A percentile compares a stretch with the other conserved stretches of the same genome.
phyloP scores from a whole-genome alignment of 2,113 vertebrate species.

The Sander lucioperca region DNA sequence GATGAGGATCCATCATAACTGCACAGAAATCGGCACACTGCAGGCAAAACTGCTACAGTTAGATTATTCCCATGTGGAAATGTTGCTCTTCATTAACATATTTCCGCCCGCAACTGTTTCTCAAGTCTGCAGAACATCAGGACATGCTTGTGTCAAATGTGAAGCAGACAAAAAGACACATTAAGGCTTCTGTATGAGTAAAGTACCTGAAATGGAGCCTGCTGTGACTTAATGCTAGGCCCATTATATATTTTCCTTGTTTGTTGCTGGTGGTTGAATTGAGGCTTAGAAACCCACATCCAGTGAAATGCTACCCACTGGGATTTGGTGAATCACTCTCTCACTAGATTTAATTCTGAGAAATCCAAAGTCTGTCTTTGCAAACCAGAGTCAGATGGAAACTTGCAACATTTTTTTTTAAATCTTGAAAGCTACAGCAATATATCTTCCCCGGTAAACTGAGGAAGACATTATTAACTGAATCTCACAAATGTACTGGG shows the following conservation, averaged over 20 bases:
- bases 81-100: background rate
- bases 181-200: background rate
- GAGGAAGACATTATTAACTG: background rate
- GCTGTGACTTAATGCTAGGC: background rate
- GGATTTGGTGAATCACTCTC: background rate
- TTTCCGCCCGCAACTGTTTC: background rate
- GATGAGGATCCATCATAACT: background rate
- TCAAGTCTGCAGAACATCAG: background rate
- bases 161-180: background rate
- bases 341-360: conserved; percentile 18
- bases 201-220: background rate
- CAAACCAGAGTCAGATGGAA: conserved; percentile 9
- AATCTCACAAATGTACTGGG: background rate
- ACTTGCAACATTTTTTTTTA: background rate
- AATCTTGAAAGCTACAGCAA: background rate
- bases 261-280: background rate
- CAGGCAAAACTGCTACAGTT: background rate
- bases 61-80: background rate
- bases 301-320: conserved; percentile 5
- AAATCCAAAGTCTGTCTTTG: conserved; percentile 22
- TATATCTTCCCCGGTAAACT: background rate
- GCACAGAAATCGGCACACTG: background rate
- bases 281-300: conserved; percentile 18
- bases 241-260: conserved; percentile 8
- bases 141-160: background rate